These are phyloP conservation scores for Limenitis camilla DNA, from an alignment of 2,888 invertebrate species.

Conservation along the genomic window DNA sequence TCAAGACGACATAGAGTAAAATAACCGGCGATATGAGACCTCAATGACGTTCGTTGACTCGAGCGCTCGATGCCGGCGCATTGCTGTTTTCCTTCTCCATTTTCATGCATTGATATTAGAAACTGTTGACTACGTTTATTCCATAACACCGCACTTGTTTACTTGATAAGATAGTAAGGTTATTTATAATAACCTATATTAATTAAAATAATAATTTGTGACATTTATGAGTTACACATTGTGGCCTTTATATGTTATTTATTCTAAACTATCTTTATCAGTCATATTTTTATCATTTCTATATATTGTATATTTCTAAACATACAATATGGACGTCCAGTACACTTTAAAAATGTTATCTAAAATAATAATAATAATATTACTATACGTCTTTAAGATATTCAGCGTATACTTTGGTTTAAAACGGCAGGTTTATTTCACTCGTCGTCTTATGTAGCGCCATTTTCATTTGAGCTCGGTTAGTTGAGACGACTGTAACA, in stretches of 20 bases:
- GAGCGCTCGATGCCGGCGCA: slow-evolving; percentile 69
- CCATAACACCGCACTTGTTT: slow-evolving; percentile 32
- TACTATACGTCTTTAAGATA: background rate
- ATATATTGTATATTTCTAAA: too few relatives aligned
- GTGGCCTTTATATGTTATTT: too few relatives aligned
- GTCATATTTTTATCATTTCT: too few relatives aligned
- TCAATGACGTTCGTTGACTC: slow-evolving; percentile 75
- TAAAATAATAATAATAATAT: background rate
- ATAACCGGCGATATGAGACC: slow-evolving; percentile 32
- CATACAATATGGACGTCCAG: too few relatives aligned
- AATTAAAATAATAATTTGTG: background rate
- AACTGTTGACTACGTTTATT: slow-evolving; percentile 56
- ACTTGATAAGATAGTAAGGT: slow-evolving; percentile 15
- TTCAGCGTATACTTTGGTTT: slow-evolving; percentile 37
- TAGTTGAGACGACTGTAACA: background rate
- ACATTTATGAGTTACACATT: too few relatives aligned
- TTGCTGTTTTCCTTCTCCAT: slow-evolving; percentile 73
- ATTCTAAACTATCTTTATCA: too few relatives aligned
- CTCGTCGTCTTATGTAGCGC: slow-evolving; percentile 38
- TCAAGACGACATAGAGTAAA: slow-evolving; percentile 29
- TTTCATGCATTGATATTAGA: slow-evolving; percentile 73
- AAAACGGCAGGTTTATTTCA: slow-evolving; percentile 56
- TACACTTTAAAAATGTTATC: too few relatives aligned
- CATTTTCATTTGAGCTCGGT: slow-evolving; percentile 25
- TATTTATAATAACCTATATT: slow-evolving; percentile 3